Percentiles rank a stretch among this genome's conserved stretches.
Conservation (phyloP, 1,140 invertebrate genomes). For the roundworm (Caenorhabditis elegans) region DNA sequence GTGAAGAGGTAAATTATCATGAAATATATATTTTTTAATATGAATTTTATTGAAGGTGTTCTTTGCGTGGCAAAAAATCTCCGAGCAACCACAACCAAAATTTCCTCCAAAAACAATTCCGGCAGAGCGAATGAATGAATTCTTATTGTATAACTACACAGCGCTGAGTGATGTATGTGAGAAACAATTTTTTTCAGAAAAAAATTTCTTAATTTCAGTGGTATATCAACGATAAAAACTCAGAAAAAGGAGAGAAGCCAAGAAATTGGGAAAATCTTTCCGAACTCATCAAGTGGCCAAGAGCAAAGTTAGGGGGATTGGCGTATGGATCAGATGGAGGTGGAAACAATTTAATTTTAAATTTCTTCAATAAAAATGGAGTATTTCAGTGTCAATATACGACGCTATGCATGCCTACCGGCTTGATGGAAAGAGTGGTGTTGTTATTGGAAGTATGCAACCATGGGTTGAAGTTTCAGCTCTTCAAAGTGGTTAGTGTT, state of each 20-base stretch:
- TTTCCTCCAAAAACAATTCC: neutral
- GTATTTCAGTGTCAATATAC: neutral
- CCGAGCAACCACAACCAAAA: neutral
- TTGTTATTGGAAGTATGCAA: constrained; percentile 11
- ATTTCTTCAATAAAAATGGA: neutral
- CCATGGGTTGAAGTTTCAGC: constrained; percentile 6
- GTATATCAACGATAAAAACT: constrained; percentile 8
- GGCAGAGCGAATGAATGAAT: neutral
- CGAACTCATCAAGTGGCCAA: neutral
- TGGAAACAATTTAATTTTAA: neutral
- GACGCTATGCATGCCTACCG: neutral
- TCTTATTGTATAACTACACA: neutral
- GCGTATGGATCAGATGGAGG: neutral
- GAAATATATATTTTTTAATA: neutral
- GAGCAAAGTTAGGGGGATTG: neutral
- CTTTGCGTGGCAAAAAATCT: neutral
- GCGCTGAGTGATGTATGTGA: too few relatives aligned
- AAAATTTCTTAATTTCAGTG: too few relatives aligned
- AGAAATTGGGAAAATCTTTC: neutral
- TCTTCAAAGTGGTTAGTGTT: neutral
- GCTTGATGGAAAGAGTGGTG: neutral
- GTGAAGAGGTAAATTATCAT: neutral
- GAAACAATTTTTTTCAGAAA: too few relatives aligned
- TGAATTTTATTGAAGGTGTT: neutral
- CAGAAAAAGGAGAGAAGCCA: neutral